Conservation (phyloP, 2,113 vertebrate genomes). For the Dromiciops gliroides region DNA sequence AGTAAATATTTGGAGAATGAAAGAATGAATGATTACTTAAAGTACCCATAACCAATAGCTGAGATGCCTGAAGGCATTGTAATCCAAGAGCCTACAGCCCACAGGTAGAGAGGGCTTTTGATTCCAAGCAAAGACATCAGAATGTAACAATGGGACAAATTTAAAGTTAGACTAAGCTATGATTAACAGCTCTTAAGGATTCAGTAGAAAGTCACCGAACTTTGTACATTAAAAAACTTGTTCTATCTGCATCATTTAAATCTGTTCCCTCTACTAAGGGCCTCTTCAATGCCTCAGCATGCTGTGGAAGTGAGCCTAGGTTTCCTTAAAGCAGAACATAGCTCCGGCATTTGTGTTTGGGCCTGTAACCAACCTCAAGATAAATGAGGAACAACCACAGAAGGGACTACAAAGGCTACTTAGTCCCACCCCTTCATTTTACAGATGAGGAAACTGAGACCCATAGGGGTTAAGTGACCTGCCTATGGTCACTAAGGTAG, state of each 20-base stretch:
- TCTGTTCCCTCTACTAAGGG: neutral
- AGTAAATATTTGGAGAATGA: neutral
- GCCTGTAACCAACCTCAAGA: neutral
- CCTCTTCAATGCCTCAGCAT: neutral
- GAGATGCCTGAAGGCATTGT: neutral
- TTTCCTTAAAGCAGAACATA: neutral
- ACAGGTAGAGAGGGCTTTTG: neutral
- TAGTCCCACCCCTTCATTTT: neutral
- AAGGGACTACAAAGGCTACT: neutral
- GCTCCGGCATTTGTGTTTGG: neutral
- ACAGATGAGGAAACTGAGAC: neutral
- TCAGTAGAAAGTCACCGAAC: neutral
- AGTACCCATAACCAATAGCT: neutral
- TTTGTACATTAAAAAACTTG: neutral
- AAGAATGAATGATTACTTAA: neutral
- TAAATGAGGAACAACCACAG: neutral
- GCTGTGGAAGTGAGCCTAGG: neutral
- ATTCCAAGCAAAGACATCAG: neutral
- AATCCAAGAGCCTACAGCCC: neutral
- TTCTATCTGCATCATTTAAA: neutral
- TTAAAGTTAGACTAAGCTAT: neutral
- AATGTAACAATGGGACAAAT: neutral
- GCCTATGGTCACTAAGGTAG: neutral
- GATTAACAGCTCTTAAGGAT: neutral
- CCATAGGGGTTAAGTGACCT: neutral